Evolutionary conservation across 2,113 vertebrate species (phyloP).

Genomic region (Menura novaehollandiae): DNA sequence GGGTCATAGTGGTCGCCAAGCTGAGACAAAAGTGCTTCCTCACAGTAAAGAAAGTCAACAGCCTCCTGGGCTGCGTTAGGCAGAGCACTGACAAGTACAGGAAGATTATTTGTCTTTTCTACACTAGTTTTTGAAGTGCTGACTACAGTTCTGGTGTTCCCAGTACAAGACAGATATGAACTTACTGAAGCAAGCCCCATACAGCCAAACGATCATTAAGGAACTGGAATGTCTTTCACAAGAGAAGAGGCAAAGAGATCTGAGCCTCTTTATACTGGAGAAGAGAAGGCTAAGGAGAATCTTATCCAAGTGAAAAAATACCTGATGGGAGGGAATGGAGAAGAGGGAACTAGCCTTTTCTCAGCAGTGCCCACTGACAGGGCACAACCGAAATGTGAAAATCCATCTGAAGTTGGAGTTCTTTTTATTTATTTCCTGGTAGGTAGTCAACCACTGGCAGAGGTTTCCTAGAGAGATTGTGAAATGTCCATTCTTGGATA

Average conservation of each 20-base stretch:
- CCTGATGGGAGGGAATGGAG: background rate
- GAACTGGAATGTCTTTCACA: background rate
- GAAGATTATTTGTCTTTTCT: background rate
- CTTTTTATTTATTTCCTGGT: background rate
- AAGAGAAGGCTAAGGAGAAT: background rate
- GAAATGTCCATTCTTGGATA: background rate
- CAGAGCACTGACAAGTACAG: background rate
- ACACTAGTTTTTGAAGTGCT: background rate
- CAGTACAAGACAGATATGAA: background rate
- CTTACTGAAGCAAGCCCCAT: fast-evolving
- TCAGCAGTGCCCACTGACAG: background rate
- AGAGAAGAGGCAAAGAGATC: background rate
- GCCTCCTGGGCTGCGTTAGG: background rate
- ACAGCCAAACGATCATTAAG: background rate
- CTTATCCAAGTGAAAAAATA: background rate
- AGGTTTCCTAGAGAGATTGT: background rate
- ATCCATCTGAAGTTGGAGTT: too few relatives aligned
- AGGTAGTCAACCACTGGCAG: background rate
- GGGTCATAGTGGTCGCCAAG: background rate
- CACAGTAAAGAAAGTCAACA: background rate
- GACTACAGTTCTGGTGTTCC: background rate
- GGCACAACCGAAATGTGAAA: background rate
- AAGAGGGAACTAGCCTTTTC: background rate
- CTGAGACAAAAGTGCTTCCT: background rate
- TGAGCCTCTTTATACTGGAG: background rate